A percentile compares a stretch with the other conserved stretches of the same genome.
These are phyloP conservation scores for Brachionus angularis DNA, from an alignment of 1,140 invertebrate genomes.

Conservation along the genomic window DNA sequence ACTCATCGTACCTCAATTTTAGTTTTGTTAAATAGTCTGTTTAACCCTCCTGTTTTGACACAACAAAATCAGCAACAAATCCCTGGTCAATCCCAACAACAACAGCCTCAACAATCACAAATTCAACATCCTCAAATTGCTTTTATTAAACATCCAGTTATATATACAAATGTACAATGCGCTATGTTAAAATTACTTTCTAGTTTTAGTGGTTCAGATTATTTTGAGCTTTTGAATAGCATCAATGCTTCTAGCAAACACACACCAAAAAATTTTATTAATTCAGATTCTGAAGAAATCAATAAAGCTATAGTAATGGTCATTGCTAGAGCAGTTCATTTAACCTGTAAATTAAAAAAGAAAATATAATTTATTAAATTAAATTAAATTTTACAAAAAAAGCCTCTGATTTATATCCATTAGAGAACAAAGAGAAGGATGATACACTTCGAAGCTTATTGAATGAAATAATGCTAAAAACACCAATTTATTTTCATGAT, in stretches of 20 bases:
- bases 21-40: slow-evolving; percentile 6
- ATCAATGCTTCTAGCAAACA: slow-evolving; percentile 3
- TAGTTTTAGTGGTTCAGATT: slow-evolving; percentile 15
- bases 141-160: slow-evolving; percentile 33
- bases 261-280: slow-evolving; percentile 4
- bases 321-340: slow-evolving; percentile 14
- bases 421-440: slow-evolving; percentile 41
- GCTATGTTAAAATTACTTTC: slow-evolving; percentile 33
- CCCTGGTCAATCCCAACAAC: neutral
- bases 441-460: slow-evolving; percentile 3
- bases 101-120: neutral
- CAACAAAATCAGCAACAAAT: neutral
- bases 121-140: slow-evolving; percentile 2
- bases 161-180: slow-evolving; percentile 24
- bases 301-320: slow-evolving; percentile 33
- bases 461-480: slow-evolving; percentile 16
- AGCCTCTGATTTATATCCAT: slow-evolving; percentile 33
- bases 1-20: slow-evolving; percentile 28
- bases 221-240: slow-evolving; percentile 28
- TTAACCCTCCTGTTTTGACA: neutral
- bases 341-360: slow-evolving; percentile 25
- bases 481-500: slow-evolving; percentile 33
- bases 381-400: neutral
- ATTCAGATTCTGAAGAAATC: slow-evolving; percentile 35
- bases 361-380: neutral